phyloP scores from a whole-genome alignment of 1,140 invertebrate species.

The Lepidurus arcticus region DNA sequence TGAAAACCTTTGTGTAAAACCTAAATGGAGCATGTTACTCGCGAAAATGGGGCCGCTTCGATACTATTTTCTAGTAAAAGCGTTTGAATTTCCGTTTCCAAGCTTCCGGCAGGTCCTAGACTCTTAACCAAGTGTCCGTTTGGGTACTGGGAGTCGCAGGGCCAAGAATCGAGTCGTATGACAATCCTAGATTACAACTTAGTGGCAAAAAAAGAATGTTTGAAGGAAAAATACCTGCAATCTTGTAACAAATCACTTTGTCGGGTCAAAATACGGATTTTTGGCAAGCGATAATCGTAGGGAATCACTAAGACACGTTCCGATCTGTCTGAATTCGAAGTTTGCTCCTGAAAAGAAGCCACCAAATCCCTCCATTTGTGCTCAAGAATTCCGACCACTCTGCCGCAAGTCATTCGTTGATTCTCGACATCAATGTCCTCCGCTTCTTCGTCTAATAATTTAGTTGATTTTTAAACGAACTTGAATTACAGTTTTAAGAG shows the following conservation, averaged over 20 bases:
- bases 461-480: background rate
- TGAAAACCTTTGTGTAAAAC: background rate
- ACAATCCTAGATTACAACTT: background rate
- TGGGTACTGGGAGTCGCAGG: background rate
- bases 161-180: background rate
- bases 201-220: background rate
- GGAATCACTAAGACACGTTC: background rate
- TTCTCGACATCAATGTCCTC: background rate
- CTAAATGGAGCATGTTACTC: background rate
- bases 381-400: background rate
- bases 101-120: constrained; percentile 9
- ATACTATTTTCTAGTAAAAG: background rate
- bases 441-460: background rate
- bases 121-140: background rate
- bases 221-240: background rate
- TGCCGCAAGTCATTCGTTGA: background rate
- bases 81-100: background rate
- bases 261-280: background rate
- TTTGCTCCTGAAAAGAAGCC: background rate
- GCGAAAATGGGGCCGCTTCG: background rate
- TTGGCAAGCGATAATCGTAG: background rate
- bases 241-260: background rate
- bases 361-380: background rate
- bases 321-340: background rate
- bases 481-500: background rate